These are phyloP conservation scores for Sylvia atricapilla DNA, from an alignment of 2,113 vertebrate genomes.

Conservation along the genomic window DNA sequence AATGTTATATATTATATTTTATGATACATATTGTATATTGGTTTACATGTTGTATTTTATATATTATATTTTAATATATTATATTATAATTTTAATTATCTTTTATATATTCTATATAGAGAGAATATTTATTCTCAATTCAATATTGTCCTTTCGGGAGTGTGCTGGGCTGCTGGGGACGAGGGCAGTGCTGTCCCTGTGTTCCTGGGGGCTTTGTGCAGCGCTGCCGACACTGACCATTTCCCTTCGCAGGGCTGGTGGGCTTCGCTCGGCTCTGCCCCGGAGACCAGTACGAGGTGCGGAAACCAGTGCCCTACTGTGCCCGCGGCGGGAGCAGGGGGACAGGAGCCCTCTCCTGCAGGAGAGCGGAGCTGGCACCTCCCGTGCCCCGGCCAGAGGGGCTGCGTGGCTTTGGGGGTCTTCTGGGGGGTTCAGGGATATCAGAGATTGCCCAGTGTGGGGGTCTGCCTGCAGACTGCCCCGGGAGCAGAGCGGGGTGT, in stretches of 20 bases:
- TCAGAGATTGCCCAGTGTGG: not conserved
- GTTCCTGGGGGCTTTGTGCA: not conserved
- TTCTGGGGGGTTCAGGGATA: not conserved
- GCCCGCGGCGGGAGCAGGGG: not conserved
- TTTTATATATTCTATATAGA: no score
- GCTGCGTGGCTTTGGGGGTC: not conserved
- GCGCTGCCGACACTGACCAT: not conserved
- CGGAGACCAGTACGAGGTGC: slow-evolving; percentile 95
- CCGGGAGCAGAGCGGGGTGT: not conserved
- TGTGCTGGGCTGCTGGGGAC: not conserved
- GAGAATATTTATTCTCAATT: not conserved
- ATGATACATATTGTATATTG: no score
- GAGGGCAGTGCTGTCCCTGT: not conserved
- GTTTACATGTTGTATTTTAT: no score
- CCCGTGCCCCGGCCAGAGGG: not conserved
- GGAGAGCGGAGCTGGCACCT: not conserved
- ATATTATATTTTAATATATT: no score
- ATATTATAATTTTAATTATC: no score
- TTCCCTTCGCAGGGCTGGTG: slow-evolving; percentile 83
- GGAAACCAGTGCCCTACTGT: not conserved
- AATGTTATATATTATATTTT: no score
- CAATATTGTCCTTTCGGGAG: not conserved
- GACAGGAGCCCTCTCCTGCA: not conserved
- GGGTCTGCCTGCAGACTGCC: not conserved
- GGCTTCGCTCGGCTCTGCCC: slow-evolving; percentile 96